Conservation (phyloP, 2,888 invertebrate species). For the Strigamia maritima region DNA sequence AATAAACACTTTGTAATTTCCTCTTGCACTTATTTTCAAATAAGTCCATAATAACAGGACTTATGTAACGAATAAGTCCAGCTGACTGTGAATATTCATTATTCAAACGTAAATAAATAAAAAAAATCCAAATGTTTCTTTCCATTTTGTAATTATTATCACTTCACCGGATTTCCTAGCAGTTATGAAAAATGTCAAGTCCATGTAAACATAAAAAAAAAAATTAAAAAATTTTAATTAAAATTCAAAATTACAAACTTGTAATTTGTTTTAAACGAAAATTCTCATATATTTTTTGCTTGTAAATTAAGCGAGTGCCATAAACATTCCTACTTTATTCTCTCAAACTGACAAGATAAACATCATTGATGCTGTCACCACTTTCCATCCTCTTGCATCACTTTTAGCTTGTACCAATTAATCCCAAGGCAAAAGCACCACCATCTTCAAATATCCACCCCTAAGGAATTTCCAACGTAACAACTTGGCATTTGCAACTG, state of each 20-base stretch:
- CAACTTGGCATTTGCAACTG: slow-evolving; percentile 15
- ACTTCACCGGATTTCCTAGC: neutral
- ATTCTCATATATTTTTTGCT: neutral
- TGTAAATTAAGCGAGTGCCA: neutral
- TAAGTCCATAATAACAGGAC: neutral
- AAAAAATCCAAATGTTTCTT: too few species aligned
- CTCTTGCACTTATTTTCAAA: neutral
- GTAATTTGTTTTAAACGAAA: neutral
- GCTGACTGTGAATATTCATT: neutral
- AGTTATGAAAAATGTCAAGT: neutral
- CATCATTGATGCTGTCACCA: slow-evolving; percentile 16
- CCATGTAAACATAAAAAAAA: neutral
- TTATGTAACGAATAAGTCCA: neutral
- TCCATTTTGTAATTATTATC: neutral
- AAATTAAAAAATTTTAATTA: slow-evolving; percentile 1
- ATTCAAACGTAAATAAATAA: neutral
- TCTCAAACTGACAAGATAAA: slow-evolving; percentile 6
- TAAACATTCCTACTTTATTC: slow-evolving; percentile 22
- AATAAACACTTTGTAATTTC: neutral
- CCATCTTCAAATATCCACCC: neutral
- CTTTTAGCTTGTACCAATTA: slow-evolving; percentile 21
- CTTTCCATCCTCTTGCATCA: neutral
- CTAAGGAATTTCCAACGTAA: neutral
- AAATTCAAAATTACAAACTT: neutral
- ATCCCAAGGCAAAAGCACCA: slow-evolving; percentile 11